Evolutionary conservation across 2,113 vertebrate genomes (phyloP).

Genomic region (Actenoides lindsayi): DNA sequence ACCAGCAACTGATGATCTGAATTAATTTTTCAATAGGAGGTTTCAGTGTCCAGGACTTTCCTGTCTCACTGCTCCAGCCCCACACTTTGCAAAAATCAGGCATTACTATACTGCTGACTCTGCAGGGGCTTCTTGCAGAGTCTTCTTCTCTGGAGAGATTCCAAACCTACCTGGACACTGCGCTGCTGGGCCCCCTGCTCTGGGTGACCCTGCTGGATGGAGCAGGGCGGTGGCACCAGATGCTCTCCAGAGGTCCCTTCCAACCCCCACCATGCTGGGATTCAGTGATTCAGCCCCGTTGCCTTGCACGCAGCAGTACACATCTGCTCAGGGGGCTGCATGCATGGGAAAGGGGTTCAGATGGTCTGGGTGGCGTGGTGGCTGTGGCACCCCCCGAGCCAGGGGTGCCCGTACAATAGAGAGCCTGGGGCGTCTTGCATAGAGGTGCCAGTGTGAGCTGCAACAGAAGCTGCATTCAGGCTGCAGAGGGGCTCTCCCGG

Average conservation of each 20-base stretch:
- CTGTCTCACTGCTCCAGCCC: neutral
- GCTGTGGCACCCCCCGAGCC: neutral
- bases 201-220: neutral
- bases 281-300: accelerated
- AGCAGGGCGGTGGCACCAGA: neutral
- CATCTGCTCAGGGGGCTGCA: accelerated
- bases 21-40: neutral
- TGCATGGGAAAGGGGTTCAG: neutral
- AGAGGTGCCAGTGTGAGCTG: neutral
- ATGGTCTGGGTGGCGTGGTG: neutral
- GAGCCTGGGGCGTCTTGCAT: neutral
- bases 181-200: neutral
- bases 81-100: neutral
- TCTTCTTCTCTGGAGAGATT: neutral
- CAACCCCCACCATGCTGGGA: neutral
- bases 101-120: accelerated
- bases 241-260: neutral
- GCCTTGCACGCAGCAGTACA: neutral
- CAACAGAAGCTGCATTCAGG: conserved; percentile 28
- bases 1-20: neutral
- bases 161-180: neutral
- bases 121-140: neutral
- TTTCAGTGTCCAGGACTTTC: neutral
- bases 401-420: neutral
- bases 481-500: neutral